Base-by-base conservation (phyloP, 1,140 invertebrate species). In the Chrysomallon squamiferum region DNA sequence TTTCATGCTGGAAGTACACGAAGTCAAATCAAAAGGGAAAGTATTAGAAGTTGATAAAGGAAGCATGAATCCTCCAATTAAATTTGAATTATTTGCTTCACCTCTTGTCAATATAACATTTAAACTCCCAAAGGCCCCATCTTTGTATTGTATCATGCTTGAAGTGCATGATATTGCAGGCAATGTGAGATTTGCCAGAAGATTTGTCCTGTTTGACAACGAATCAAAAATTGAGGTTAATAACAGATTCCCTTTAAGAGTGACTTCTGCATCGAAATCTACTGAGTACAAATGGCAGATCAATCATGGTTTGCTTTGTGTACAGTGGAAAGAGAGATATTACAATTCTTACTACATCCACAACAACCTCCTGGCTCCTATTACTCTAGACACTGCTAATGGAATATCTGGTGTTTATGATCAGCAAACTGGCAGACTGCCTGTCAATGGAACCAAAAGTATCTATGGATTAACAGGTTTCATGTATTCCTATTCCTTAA, bases 391-490 rank as follows among this genome's bases (percentile, higher is more conserved):
- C 50, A 54, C 50, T 27, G 22, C 13, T 22, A 54, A 54, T 54
- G 50, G 15, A 6, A 54, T 54, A 22, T 22, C 50, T 27, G 50
- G 50, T 54, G 25, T 54, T 27, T 54, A 54, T 54, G 50, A 54
- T 27, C 50, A 54, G 25, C 22, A 27, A 54, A 54, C 50, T 11
- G 50, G 50, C n/a, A 29, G 18, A 18, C 29, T 54, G 15, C 50
- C 50, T 29, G 50, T 54, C n/a, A 54, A 11, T 6, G 50, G 50
- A 0, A 54, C 50, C 11, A 22, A 11, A 30, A 54, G 25, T 54
- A 54, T 54, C n/a, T 2, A 54, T 29, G 50, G 50, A 4, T 27
- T 54, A 25, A 54, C 50, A 0, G 15, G 50, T 54, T 54, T 54
- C 22, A 54, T 27, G 7, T 54, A 54, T 15, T 30, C 22, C 22